phyloP scores from a whole-genome alignment of 2,888 invertebrate genomes.

The Lasioglossum oenotherae region DNA sequence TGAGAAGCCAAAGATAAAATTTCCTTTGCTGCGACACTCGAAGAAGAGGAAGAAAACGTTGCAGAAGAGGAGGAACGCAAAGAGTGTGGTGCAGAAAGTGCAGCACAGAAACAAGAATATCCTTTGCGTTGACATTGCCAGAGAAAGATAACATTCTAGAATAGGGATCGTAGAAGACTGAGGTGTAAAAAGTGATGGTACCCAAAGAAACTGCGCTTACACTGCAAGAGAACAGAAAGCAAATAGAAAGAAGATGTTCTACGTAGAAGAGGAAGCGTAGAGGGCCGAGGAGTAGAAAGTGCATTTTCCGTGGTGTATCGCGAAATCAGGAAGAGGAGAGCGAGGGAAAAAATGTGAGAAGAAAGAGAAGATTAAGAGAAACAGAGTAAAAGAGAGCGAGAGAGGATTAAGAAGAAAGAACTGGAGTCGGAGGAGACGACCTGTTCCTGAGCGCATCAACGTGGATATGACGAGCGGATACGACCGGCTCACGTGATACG shows the following conservation, averaged over 20 bases:
- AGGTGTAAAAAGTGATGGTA: not conserved
- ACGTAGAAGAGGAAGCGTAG: not conserved
- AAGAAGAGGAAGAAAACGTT: not conserved
- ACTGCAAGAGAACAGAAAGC: not conserved
- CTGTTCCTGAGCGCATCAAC: constrained; percentile 59
- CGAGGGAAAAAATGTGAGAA: not conserved
- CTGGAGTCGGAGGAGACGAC: not conserved
- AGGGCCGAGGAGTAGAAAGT: not conserved
- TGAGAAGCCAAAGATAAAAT: not conserved
- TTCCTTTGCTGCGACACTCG: not conserved
- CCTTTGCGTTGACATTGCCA: not conserved
- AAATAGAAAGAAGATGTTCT: not conserved
- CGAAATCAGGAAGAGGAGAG: not conserved
- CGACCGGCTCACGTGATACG: constrained; percentile 78
- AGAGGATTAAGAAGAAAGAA: constrained; percentile 1
- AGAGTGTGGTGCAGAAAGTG: not conserved
- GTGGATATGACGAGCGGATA: constrained; percentile 79
- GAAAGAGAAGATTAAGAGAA: not conserved
- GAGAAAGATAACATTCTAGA: not conserved
- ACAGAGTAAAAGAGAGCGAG: constrained; percentile 4
- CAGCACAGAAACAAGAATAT: not conserved
- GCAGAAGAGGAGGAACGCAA: not conserved
- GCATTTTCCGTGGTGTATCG: not conserved
- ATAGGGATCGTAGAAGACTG: not conserved
- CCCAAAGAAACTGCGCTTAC: not conserved